Base-by-base conservation (phyloP, 2,888 invertebrate genomes). In the Drosophila monieri region DNA sequence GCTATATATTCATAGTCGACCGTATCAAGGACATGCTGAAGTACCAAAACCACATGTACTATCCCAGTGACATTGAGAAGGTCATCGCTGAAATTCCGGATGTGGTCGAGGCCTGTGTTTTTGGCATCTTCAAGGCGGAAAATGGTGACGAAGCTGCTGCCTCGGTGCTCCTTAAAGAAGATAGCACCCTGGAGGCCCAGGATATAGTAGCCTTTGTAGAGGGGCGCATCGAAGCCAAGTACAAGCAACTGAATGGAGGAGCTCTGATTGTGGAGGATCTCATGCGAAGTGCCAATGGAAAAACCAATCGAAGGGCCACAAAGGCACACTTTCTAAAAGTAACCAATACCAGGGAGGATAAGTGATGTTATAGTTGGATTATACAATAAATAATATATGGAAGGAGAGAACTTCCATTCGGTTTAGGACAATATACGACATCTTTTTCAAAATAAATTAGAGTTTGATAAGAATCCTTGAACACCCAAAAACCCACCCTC, bases 21-120 rank as follows among this genome's bases (percentile, higher is more conserved):
- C 77, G 90, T 4, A 79, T 78, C 41, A 87, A 83, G 54, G 89
- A 89, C 47, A 64, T 78, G n/a, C 49, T 89, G 0, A 85, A 80
- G 55, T 88, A 80, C 49, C 76, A 79, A 21, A 76, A 77, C 49
- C 78, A 76, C 60, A 76, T 76, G 18, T 83, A 81, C 56, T 89
- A 71, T 62, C 88, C 88, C 18, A 64, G 68, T 4, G 89, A 89
- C 65, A 78, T 89, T 1, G 89, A 89, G 66, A 49, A 74, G 14
- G 68, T 85, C 3, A 73, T 89, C 5, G 57, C 77, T 3, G 69
- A 80, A 37, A 57, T 86, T 51, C 76, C 80, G 1, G 80, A 78
- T 51, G 77, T 89, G 0, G 25, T 73, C 10, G 80, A 84, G 47
- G 84, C 76, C 18, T 81, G 78, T 37, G 88, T 88, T 15, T 85